Conservation (phyloP, 2,113 vertebrate species). For the Synchiropus splendidus region DNA sequence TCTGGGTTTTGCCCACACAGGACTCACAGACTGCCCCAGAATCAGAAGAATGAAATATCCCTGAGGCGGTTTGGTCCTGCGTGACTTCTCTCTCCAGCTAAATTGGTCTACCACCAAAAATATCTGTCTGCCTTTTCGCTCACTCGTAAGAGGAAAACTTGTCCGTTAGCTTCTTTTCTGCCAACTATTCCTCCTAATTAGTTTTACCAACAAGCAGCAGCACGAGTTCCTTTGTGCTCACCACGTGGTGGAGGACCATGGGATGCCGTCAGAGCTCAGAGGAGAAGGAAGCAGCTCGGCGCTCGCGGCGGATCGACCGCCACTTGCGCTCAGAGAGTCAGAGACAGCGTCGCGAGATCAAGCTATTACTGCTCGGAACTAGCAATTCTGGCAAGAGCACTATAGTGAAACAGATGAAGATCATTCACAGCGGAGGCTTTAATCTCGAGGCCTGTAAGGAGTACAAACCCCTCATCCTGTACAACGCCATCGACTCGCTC, state of each 20-base stretch:
- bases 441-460: conserved; percentile 97
- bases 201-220: conserved; percentile 45
- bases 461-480: conserved; percentile 95
- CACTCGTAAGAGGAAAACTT: conserved; percentile 7
- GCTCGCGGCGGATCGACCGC: conserved; percentile 95
- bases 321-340: conserved; percentile 98
- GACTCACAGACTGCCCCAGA: conserved; percentile 43
- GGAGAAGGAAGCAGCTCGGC: conserved; percentile 96
- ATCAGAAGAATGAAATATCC: conserved; percentile 48
- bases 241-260: conserved; percentile 76
- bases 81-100: background rate
- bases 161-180: conserved; percentile 5
- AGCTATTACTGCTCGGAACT: conserved; percentile 91
- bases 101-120: background rate
- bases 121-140: conserved; percentile 1
- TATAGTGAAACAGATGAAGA: conserved; percentile 99
- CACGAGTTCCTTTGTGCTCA: conserved; percentile 56
- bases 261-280: conserved; percentile 99
- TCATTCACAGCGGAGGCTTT: conserved; percentile 96
- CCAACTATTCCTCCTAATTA: conserved; percentile 35
- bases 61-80: conserved; percentile 32
- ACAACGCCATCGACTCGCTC: conserved; percentile 97
- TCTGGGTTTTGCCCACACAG: conserved; percentile 50
- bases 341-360: conserved; percentile 93
- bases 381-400: conserved; percentile 99